Evolutionary conservation across 2,797 vertebrate genomes (phyloP).

Genomic region (Tadarida brasiliensis): DNA sequence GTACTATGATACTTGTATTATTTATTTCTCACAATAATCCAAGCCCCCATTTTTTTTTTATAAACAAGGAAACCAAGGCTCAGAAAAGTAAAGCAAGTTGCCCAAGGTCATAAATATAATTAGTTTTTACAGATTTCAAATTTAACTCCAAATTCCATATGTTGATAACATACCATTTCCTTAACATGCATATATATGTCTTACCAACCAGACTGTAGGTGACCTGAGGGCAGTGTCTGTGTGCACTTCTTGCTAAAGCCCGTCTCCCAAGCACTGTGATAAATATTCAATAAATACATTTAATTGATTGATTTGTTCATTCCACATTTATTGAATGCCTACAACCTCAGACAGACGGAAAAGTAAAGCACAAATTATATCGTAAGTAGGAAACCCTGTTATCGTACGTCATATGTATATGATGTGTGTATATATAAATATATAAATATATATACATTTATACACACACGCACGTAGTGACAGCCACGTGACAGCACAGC

Average conservation of each 20-base stretch:
- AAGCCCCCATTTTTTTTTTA: background rate
- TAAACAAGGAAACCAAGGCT: background rate
- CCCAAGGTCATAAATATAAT: background rate
- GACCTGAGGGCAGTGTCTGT: background rate
- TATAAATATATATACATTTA: background rate
- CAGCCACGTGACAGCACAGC: background rate
- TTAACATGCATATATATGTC: background rate
- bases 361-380: background rate
- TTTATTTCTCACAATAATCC: background rate
- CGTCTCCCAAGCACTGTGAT: background rate
- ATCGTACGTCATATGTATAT: background rate
- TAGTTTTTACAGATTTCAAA: background rate
- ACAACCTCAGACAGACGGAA: background rate
- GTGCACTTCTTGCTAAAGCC: background rate
- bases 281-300: background rate
- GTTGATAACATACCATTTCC: no score
- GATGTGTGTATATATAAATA: background rate
- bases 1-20: background rate
- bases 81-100: slow-evolving; percentile 11
- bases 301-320: background rate
- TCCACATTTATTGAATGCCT: background rate
- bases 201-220: background rate
- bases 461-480: background rate
- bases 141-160: background rate
- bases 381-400: background rate